A percentile compares a stretch with the other conserved stretches of the same genome.
phyloP scores from a whole-genome alignment of 2,888 invertebrate genomes.

The Auanema sp. region DNA sequence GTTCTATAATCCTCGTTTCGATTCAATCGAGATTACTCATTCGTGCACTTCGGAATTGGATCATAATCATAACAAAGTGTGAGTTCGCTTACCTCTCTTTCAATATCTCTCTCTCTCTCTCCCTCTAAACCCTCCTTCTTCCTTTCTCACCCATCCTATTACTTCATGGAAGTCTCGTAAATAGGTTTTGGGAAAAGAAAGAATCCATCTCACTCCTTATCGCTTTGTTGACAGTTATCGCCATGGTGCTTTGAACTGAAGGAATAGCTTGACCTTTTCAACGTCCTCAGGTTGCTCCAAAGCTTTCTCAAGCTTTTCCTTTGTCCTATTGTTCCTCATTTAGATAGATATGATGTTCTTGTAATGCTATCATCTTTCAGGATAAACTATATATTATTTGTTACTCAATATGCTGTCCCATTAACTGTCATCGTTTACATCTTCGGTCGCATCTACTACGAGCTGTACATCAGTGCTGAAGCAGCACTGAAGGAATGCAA shows the following conservation, averaged over 20 bases:
- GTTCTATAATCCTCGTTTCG: no score
- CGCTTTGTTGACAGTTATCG: not conserved
- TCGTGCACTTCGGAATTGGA: no score
- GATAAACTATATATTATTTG: conserved; percentile 48
- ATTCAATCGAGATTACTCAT: no score
- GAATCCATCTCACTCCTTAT: not conserved
- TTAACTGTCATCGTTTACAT: conserved; percentile 47
- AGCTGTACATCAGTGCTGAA: conserved; percentile 34
- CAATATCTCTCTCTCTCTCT: not conserved
- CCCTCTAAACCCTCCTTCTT: not conserved
- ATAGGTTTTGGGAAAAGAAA: not conserved
- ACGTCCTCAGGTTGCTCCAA: not conserved
- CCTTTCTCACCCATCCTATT: no score
- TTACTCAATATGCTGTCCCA: conserved; percentile 54
- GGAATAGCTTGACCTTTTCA: not conserved
- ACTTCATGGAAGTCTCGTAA: no score
- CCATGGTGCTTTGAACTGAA: not conserved
- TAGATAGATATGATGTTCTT: not conserved
- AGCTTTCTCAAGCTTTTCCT: not conserved
- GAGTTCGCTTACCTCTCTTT: not conserved
- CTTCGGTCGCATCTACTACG: conserved; percentile 48
- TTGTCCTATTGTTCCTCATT: not conserved
- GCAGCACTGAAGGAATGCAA: conserved; percentile 7
- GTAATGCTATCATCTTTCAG: conserved; percentile 27
- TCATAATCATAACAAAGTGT: no score